Conservation (phyloP, 1,140 invertebrate species). For the Lordiphosa stackelbergi region DNA sequence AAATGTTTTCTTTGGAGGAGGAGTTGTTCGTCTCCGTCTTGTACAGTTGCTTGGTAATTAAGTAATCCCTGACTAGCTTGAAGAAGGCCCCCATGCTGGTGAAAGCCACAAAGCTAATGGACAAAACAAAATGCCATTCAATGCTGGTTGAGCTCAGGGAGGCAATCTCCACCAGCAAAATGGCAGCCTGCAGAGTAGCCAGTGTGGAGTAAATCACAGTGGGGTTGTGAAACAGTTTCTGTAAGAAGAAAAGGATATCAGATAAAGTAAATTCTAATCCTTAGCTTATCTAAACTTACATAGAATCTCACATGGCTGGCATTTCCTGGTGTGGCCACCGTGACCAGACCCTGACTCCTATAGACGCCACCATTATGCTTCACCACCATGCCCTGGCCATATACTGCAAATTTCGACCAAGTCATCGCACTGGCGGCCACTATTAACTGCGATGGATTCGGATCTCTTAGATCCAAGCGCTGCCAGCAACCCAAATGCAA, state of each 20-base stretch:
- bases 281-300: slow-evolving; percentile 80
- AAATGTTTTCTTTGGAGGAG: slow-evolving; percentile 18
- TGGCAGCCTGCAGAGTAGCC: slow-evolving; percentile 84
- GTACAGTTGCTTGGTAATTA: slow-evolving; percentile 90
- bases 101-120: slow-evolving; percentile 89
- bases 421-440: slow-evolving; percentile 47
- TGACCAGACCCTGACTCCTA: slow-evolving; percentile 86
- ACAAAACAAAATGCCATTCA: slow-evolving; percentile 95
- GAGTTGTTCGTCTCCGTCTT: slow-evolving; percentile 83
- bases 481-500: slow-evolving; percentile 93
- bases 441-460: slow-evolving; percentile 41
- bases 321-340: slow-evolving; percentile 89
- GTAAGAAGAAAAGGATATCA: slow-evolving; percentile 68
- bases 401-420: slow-evolving; percentile 86
- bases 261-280: not conserved
- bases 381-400: slow-evolving; percentile 88
- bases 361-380: slow-evolving; percentile 88
- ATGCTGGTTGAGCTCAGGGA: slow-evolving; percentile 84
- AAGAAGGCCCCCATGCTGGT: slow-evolving; percentile 95
- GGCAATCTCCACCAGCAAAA: slow-evolving; percentile 88
- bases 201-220: slow-evolving; percentile 86
- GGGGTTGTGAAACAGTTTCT: slow-evolving; percentile 94
- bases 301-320: slow-evolving; percentile 88
- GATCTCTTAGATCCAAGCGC: slow-evolving; percentile 78
- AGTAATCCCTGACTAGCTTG: slow-evolving; percentile 90